Conservation (phyloP, 2,888 invertebrate genomes). For the Eilema sororculum region DNA sequence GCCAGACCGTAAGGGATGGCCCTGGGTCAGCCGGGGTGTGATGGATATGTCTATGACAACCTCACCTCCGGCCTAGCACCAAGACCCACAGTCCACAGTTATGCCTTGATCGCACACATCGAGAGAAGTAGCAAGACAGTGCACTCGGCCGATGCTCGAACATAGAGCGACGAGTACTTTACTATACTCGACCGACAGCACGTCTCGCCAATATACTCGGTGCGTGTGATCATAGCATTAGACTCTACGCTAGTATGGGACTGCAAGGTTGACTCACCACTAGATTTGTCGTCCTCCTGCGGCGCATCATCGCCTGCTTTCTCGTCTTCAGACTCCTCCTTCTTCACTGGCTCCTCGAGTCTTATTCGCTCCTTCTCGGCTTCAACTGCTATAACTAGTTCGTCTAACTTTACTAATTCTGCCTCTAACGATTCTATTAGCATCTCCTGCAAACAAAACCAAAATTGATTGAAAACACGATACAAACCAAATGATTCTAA, state of each 20-base stretch:
- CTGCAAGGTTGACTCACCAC: slow-evolving; percentile 88
- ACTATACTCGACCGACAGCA: too few relatives aligned
- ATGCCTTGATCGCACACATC: too few relatives aligned
- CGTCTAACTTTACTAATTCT: slow-evolving; percentile 92
- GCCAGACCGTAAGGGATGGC: too few relatives aligned
- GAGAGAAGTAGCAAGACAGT: too few relatives aligned
- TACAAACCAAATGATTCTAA: background rate
- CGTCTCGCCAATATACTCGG: too few relatives aligned
- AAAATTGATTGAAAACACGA: background rate
- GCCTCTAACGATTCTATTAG: slow-evolving; percentile 91
- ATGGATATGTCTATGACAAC: too few relatives aligned
- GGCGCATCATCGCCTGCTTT: slow-evolving; percentile 40
- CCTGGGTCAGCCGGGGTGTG: too few relatives aligned
- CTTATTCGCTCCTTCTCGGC: slow-evolving; percentile 85
- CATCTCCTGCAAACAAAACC: slow-evolving; percentile 76
- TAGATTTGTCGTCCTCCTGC: slow-evolving; percentile 66
- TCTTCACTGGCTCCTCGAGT: slow-evolving; percentile 44
- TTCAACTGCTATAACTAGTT: slow-evolving; percentile 89
- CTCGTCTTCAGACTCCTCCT: slow-evolving; percentile 46
- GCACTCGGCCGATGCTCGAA: too few relatives aligned
- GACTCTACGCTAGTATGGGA: background rate
- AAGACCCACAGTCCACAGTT: too few relatives aligned
- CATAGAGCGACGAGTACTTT: too few relatives aligned
- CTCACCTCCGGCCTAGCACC: too few relatives aligned
- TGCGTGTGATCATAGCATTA: too few relatives aligned